Percentiles rank a stretch among this genome's conserved stretches.
These are phyloP conservation scores for Todiramphus chloris DNA, from an alignment of 2,113 vertebrate genomes.

Conservation along the genomic window DNA sequence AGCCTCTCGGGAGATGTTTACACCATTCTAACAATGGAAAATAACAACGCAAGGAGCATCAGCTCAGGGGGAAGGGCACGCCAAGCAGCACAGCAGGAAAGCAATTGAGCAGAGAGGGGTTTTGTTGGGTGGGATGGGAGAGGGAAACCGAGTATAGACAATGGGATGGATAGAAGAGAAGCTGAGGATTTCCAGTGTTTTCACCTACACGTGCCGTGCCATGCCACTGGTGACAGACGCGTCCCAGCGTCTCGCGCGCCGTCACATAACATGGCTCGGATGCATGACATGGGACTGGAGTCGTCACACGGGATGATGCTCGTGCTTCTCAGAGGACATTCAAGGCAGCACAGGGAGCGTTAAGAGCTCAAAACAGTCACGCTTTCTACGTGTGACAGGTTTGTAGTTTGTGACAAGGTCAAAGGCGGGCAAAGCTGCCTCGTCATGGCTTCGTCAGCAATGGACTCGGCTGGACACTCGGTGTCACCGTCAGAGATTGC, in stretches of 20 bases:
- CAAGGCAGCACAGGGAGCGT: not conserved
- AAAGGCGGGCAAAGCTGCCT: not conserved
- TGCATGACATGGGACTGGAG: not conserved
- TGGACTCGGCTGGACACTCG: not conserved
- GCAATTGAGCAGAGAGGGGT: not conserved
- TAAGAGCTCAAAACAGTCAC: not conserved
- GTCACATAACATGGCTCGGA: not conserved
- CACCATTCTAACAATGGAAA: not conserved
- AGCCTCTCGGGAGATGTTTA: not conserved
- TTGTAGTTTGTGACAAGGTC: not conserved
- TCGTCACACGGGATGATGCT: not conserved
- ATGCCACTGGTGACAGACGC: not conserved
- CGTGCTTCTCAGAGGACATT: not conserved
- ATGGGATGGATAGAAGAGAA: not conserved
- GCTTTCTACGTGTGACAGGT: not conserved
- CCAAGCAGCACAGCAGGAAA: slow-evolving; percentile 33
- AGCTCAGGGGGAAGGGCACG: not conserved
- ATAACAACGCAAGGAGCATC: not conserved
- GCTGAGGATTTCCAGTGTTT: not conserved
- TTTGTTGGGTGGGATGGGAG: not conserved
- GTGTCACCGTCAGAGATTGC: not conserved
- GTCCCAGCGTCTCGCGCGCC: not conserved
- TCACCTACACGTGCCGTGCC: not conserved
- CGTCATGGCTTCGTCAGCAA: not conserved
- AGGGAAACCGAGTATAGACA: not conserved